These are phyloP conservation scores for Penaeus chinensis DNA, from an alignment of 1,140 invertebrate species.

Conservation along the genomic window DNA sequence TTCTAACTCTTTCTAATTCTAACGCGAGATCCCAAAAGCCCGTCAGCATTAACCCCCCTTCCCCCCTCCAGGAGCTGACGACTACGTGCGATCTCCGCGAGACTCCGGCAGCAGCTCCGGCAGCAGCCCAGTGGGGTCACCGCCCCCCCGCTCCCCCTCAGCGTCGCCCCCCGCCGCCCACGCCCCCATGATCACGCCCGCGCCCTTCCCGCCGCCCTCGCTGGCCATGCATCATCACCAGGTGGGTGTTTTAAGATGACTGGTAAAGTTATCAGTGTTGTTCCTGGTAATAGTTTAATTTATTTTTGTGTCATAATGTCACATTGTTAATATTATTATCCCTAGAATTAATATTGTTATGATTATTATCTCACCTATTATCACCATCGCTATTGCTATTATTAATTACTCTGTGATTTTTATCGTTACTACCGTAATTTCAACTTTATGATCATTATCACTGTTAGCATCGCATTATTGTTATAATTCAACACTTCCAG, in stretches of 20 bases:
- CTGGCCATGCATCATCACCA: constrained; percentile 51
- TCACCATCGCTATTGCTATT: background rate
- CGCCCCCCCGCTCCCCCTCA: constrained; percentile 39
- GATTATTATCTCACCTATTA: background rate
- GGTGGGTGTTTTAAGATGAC: background rate
- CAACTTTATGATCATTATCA: background rate
- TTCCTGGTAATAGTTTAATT: too few relatives aligned
- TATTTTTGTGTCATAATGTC: background rate
- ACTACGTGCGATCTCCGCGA: constrained; percentile 31
- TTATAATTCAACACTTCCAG: background rate
- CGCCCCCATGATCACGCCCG: constrained; percentile 47
- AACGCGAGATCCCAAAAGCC: background rate
- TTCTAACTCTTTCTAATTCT: too few relatives aligned
- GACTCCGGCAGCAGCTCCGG: constrained; percentile 45
- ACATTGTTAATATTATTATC: background rate
- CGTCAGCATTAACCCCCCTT: background rate
- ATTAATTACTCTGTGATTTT: background rate
- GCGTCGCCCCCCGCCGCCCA: constrained; percentile 38
- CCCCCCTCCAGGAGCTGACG: constrained; percentile 8
- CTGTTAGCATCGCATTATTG: background rate
- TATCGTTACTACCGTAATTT: background rate
- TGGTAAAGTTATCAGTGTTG: too few relatives aligned
- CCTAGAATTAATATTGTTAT: background rate
- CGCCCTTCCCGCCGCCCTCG: constrained; percentile 49
- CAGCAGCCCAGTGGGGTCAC: constrained; percentile 44